Evolutionary conservation across 2,888 invertebrate species (phyloP).

Genomic region (Cephus sareptanus): DNA sequence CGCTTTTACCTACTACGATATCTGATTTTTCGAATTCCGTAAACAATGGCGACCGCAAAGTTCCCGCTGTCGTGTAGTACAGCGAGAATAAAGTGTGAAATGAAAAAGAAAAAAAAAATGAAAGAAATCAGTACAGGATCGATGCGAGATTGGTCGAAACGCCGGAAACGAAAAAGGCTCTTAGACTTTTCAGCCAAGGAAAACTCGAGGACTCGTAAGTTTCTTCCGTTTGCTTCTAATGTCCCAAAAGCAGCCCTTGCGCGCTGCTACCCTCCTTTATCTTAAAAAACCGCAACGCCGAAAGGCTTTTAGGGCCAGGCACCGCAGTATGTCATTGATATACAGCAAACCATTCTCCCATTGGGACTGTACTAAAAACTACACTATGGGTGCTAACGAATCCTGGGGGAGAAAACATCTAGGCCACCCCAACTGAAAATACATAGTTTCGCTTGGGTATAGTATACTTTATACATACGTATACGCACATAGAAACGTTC

Average conservation of each 20-base stretch:
- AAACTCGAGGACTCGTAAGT: neutral
- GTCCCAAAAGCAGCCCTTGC: neutral
- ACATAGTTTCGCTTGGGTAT: neutral
- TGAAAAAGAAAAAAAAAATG: neutral
- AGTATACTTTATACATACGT: neutral
- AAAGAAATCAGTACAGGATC: neutral
- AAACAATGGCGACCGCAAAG: neutral
- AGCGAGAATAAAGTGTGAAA: neutral
- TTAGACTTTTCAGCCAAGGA: neutral
- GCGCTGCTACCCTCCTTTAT: conserved; percentile 17
- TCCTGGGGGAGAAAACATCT: conserved; percentile 44
- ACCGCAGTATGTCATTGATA: conserved; percentile 52
- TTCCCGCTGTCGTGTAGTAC: too few species aligned
- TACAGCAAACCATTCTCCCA: conserved; percentile 39
- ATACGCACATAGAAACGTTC: neutral
- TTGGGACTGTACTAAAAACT: conserved; percentile 51
- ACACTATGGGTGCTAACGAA: conserved; percentile 55
- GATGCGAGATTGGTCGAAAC: neutral
- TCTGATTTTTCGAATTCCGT: neutral
- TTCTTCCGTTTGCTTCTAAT: neutral
- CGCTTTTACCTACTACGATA: neutral
- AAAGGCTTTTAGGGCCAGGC: conserved; percentile 53
- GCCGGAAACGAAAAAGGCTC: neutral
- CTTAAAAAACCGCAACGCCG: conserved; percentile 48
- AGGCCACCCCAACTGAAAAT: conserved; percentile 3